Conservation (phyloP, 1,140 invertebrate genomes). For the Pteromalus puparum region DNA sequence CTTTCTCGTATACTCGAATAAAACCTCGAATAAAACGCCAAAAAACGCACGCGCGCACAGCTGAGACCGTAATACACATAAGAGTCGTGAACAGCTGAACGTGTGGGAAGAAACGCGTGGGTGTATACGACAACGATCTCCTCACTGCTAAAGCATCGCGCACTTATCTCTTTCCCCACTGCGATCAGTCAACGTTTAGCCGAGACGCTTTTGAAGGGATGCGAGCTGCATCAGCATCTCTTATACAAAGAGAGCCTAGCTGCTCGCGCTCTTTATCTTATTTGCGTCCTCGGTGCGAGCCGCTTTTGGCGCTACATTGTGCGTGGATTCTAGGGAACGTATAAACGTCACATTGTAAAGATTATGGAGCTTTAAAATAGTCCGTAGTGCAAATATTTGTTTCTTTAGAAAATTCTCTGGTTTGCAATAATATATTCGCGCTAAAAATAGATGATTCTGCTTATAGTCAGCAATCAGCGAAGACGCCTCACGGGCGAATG, state of each 20-base stretch:
- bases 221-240: background rate
- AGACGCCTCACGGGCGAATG: background rate
- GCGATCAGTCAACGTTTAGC: conserved; percentile 38
- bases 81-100: background rate
- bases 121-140: background rate
- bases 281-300: background rate
- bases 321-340: background rate
- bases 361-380: no score
- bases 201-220: background rate
- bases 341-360: no score
- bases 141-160: background rate
- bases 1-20: no score
- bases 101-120: conserved; percentile 22
- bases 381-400: no score
- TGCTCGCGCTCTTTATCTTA: background rate
- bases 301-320: background rate
- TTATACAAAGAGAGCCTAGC: no score
- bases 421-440: no score
- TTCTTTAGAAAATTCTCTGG: no score
- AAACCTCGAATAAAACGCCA: no score
- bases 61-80: background rate
- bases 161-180: conserved; percentile 5
- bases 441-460: no score
- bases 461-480: no score
- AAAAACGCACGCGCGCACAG: background rate